phyloP scores from a whole-genome alignment of 2,888 invertebrate species.

The Mongoloraphidia duomilia region DNA sequence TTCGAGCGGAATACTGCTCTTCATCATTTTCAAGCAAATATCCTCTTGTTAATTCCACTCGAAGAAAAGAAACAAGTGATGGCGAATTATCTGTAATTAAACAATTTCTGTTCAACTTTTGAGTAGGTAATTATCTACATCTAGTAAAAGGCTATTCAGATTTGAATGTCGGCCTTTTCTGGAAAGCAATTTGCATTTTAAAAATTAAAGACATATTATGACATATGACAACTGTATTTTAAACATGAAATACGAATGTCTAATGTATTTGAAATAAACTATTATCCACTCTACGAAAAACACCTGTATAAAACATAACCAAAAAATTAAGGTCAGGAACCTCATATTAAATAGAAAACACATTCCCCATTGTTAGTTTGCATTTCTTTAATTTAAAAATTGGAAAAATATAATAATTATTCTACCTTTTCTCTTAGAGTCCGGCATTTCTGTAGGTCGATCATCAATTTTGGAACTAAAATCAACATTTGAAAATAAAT shows the following conservation, averaged over 20 bases:
- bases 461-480: conserved; percentile 15
- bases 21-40: conserved; percentile 92
- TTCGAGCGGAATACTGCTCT: conserved; percentile 80
- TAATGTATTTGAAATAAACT: too few relatives aligned
- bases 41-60: conserved; percentile 79
- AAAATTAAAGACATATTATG: too few relatives aligned
- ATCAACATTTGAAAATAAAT: conserved; percentile 22
- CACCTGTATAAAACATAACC: too few relatives aligned
- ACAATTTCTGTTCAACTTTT: background rate
- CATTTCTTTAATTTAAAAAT: too few relatives aligned
- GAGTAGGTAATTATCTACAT: background rate
- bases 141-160: background rate
- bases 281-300: too few relatives aligned
- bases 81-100: conserved; percentile 21
- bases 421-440: conserved; percentile 20
- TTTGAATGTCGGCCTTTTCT: too few relatives aligned
- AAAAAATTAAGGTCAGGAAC: too few relatives aligned
- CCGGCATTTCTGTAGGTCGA: conserved; percentile 16
- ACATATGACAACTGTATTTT: too few relatives aligned
- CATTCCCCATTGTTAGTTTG: too few relatives aligned
- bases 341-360: too few relatives aligned
- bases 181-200: too few relatives aligned
- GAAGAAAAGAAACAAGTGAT: conserved; percentile 53
- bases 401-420: background rate
- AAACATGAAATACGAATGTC: too few relatives aligned